Evolutionary conservation across 2,797 vertebrate species (phyloP).

Genomic region (Cottoperca gobio): DNA sequence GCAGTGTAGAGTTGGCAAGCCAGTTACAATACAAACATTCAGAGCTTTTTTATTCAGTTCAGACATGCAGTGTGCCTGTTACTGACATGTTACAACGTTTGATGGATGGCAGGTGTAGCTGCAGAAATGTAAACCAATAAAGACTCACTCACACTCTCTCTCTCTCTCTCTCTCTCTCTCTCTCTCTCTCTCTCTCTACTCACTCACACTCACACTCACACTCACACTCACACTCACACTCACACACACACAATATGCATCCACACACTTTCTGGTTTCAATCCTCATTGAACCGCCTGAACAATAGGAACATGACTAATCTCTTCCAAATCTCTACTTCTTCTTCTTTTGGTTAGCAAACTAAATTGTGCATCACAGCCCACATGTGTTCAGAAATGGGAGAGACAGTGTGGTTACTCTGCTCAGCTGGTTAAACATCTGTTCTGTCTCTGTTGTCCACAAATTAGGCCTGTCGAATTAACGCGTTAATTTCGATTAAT

Average conservation of each 20-base stretch:
- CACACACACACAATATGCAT: no score
- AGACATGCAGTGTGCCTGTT: not conserved
- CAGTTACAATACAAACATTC: not conserved
- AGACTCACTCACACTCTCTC: no score
- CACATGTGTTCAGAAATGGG: not conserved
- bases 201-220: no score
- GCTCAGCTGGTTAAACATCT: not conserved
- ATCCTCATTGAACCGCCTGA: not conserved
- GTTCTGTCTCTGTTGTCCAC: not conserved
- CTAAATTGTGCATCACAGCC: not conserved
- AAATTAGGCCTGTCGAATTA: no score
- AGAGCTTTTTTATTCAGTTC: not conserved
- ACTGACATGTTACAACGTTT: not conserved
- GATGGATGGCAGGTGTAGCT: conserved; percentile 12
- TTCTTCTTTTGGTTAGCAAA: not conserved
- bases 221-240: no score
- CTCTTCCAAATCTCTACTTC: no score
- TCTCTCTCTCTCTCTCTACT: no score
- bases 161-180: no score
- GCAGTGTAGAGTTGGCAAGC: conserved; percentile 4
- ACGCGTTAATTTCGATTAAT: no score
- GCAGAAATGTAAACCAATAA: not conserved
- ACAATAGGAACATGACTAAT: not conserved
- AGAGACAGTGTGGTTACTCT: not conserved
- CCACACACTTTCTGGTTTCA: no score